Evolutionary conservation across 2,888 invertebrate species (phyloP).

Genomic region (Drosophila algonquin): DNA sequence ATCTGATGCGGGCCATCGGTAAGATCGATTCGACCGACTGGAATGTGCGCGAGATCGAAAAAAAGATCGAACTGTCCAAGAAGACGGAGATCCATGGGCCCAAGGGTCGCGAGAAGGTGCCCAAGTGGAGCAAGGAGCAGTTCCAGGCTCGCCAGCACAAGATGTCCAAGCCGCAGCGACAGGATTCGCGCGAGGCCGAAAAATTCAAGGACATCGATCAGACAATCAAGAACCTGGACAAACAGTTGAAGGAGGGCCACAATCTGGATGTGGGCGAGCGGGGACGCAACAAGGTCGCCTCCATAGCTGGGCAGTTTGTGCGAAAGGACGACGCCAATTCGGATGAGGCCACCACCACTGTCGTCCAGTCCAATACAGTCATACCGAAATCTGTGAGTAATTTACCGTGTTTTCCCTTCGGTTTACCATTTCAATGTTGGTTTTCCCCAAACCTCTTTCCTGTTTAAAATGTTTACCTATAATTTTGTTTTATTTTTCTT

Average conservation of each 20-base stretch:
- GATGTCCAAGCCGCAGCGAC: slow-evolving; percentile 88
- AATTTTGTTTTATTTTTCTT: slow-evolving; percentile 1
- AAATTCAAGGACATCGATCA: slow-evolving; percentile 90
- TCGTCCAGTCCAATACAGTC: slow-evolving; percentile 66
- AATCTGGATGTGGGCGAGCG: slow-evolving; percentile 87
- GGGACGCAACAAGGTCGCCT: slow-evolving; percentile 91
- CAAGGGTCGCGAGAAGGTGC: slow-evolving; percentile 89
- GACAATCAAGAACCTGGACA: slow-evolving; percentile 88
- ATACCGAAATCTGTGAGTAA: slow-evolving; percentile 84
- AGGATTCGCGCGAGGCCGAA: slow-evolving; percentile 85
- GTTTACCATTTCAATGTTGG: no score
- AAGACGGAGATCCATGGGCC: slow-evolving; percentile 83
- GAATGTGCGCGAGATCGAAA: slow-evolving; percentile 95
- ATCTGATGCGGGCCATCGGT: slow-evolving; percentile 93
- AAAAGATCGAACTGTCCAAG: slow-evolving; percentile 89
- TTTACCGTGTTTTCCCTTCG: slow-evolving; percentile 6
- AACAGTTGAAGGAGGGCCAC: slow-evolving; percentile 91
- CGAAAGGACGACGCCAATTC: slow-evolving; percentile 83
- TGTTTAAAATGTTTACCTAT: no score
- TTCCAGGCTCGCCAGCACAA: slow-evolving; percentile 88
- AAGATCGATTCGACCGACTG: slow-evolving; percentile 95
- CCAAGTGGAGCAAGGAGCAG: slow-evolving; percentile 95
- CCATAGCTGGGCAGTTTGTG: slow-evolving; percentile 91
- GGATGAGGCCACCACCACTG: slow-evolving; percentile 78
- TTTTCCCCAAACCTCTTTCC: no score